Conservation (phyloP, 2,888 invertebrate genomes). For the Magallana nippona region DNA sequence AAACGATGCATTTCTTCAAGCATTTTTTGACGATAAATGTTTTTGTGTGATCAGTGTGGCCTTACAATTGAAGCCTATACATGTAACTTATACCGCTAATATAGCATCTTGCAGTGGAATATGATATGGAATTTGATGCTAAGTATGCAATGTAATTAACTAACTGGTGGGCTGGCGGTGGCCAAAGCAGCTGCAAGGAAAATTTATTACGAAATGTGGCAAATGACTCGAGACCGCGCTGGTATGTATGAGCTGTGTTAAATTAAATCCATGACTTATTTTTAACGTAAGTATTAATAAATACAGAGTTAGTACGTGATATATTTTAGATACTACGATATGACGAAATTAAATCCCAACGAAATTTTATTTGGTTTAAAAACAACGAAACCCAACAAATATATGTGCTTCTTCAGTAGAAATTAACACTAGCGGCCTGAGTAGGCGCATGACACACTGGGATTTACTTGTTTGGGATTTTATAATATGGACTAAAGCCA, state of each 20-base stretch:
- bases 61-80: not conserved
- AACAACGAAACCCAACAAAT: too few relatives aligned
- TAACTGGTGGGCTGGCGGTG: not conserved
- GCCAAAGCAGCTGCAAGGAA: not conserved
- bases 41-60: not conserved
- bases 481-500: not conserved
- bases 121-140: too few relatives aligned
- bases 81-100: not conserved
- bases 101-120: not conserved
- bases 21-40: not conserved
- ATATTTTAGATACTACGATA: too few relatives aligned
- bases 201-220: not conserved
- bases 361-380: too few relatives aligned
- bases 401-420: too few relatives aligned
- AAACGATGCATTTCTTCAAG: not conserved
- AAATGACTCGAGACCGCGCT: not conserved
- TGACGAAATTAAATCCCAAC: too few relatives aligned
- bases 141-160: not conserved
- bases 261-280: too few relatives aligned
- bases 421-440: not conserved
- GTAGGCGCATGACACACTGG: not conserved
- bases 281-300: too few relatives aligned
- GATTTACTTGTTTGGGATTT: conserved; percentile 21
- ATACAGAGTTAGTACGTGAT: too few relatives aligned
- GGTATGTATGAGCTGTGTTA: not conserved